A percentile compares a stretch with the other conserved stretches of the same genome.
Conservation (phyloP, 53 echinoderm and acorn worm species). For the Patiria pectinifera region DNA sequence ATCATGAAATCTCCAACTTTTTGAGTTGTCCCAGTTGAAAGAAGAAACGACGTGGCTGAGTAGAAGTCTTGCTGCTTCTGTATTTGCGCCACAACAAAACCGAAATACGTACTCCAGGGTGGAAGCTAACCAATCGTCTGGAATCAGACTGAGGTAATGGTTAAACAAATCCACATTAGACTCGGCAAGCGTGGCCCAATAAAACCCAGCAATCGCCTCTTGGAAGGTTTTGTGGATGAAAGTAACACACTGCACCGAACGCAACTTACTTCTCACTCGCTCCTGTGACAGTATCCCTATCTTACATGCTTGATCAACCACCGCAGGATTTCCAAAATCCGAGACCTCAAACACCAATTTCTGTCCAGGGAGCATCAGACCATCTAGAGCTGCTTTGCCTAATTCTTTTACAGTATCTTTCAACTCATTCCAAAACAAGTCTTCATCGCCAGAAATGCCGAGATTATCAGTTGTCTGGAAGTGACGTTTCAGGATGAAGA, state of each 20-base stretch:
- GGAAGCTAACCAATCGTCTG: not conserved
- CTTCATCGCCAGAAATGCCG: not conserved
- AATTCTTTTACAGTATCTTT: not conserved
- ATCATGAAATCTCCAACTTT: not conserved
- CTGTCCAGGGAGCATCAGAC: slow-evolving; percentile 14
- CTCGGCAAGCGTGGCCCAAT: slow-evolving; percentile 26
- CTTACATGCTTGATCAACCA: not conserved
- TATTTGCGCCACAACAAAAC: slow-evolving; percentile 31
- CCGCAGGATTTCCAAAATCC: not conserved
- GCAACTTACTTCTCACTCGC: not conserved
- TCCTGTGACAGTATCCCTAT: slow-evolving; percentile 15
- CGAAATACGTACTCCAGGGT: slow-evolving; percentile 22
- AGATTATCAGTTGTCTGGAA: not conserved
- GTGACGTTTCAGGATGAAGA: slow-evolving; percentile 27
- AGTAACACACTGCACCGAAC: not conserved
- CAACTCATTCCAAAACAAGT: not conserved
- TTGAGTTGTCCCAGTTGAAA: not conserved
- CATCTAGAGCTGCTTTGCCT: slow-evolving; percentile 38
- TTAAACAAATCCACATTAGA: not conserved
- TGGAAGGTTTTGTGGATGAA: slow-evolving; percentile 57
- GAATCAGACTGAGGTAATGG: not conserved
- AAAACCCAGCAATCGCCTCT: slow-evolving; percentile 35
- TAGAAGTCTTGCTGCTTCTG: not conserved
- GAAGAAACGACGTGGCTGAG: not conserved
- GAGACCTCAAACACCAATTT: not conserved